phyloP scores from a whole-genome alignment of 2,888 invertebrate genomes.

The Agapostemon virescens region DNA sequence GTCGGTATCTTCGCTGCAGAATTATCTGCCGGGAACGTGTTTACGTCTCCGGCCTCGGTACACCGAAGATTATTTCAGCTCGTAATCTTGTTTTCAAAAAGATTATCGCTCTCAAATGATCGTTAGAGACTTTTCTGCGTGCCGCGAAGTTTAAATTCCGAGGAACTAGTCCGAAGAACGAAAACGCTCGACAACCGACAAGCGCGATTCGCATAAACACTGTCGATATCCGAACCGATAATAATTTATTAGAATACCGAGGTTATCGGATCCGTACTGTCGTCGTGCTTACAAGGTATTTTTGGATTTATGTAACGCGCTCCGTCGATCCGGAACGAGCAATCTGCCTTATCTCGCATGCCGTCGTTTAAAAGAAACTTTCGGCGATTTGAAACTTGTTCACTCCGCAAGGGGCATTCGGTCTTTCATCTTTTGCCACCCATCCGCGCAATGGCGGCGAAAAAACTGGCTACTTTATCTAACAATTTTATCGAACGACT shows the following conservation, averaged over 20 bases:
- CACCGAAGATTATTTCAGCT: background rate
- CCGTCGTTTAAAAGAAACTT: background rate
- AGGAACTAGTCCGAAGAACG: background rate
- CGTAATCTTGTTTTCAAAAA: background rate
- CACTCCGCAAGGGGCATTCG: background rate
- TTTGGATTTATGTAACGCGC: conserved; percentile 1
- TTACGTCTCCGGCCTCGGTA: conserved; percentile 26
- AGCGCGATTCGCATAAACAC: conserved; percentile 12
- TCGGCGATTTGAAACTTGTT: background rate
- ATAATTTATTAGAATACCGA: conserved; percentile 25
- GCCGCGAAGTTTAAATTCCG: background rate
- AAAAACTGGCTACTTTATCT: too few species aligned
- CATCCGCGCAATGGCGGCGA: too few species aligned
- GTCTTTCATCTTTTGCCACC: too few species aligned
- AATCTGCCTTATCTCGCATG: background rate
- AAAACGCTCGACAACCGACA: background rate
- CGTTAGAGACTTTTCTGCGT: background rate
- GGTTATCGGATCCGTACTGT: conserved; percentile 31
- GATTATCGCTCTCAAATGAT: background rate
- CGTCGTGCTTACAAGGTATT: conserved; percentile 33
- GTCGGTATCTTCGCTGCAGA: conserved; percentile 19
- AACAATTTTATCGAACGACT: too few species aligned
- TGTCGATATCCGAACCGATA: conserved; percentile 15
- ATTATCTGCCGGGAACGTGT: conserved; percentile 40
- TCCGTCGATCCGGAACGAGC: background rate